phyloP scores from a whole-genome alignment of 2,888 invertebrate species.

The Epinotia ramella region DNA sequence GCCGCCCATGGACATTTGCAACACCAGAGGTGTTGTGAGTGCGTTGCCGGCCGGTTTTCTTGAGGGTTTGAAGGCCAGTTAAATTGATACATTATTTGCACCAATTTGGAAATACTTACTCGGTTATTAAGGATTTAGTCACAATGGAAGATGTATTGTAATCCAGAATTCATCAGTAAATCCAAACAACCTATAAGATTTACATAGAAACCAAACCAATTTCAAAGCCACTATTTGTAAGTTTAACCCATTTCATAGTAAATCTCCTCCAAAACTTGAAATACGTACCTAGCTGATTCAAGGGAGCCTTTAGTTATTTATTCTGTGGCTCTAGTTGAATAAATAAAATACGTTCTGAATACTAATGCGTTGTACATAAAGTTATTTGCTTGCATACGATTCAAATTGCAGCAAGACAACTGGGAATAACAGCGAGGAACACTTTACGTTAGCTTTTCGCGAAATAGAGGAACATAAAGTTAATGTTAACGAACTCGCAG shows the following conservation, averaged over 20 bases:
- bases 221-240: not conserved
- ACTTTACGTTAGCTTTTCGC: constrained; percentile 32
- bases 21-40: no score
- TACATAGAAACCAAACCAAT: constrained; percentile 4
- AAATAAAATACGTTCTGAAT: constrained; percentile 43
- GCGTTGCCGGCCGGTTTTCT: no score
- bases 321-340: constrained; percentile 26
- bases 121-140: not conserved
- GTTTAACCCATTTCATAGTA: not conserved
- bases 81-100: no score
- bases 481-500: constrained; percentile 44
- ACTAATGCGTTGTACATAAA: constrained; percentile 47
- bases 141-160: not conserved
- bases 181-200: not conserved
- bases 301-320: constrained; percentile 13
- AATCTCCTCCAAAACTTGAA: not conserved
- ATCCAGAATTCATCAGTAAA: not conserved
- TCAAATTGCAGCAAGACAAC: constrained; percentile 49
- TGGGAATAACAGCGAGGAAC: constrained; percentile 40
- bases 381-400: constrained; percentile 47
- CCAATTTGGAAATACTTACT: not conserved
- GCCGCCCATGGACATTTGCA: no score
- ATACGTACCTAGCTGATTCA: constrained; percentile 1
- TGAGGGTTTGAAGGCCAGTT: no score
- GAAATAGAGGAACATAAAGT: constrained; percentile 26